Conservation (phyloP, 2,113 vertebrate species). For the Entomyzon cyanotis region DNA sequence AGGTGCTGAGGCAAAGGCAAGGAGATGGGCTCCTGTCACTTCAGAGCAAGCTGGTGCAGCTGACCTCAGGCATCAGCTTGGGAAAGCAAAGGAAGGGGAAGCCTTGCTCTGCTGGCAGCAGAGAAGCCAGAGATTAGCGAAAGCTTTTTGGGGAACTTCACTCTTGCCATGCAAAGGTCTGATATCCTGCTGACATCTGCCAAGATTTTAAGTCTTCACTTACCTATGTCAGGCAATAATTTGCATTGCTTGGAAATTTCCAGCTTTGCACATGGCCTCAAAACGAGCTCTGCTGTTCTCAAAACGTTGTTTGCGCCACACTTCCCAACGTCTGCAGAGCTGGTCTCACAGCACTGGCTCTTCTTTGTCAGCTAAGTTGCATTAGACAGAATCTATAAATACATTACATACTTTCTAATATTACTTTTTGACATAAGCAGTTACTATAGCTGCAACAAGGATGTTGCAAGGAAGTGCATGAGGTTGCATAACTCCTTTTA, state of each 20-base stretch:
- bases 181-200: background rate
- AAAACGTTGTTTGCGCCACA: background rate
- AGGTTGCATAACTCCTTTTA: background rate
- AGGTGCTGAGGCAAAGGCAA: background rate
- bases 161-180: background rate
- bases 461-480: background rate
- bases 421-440: conserved; percentile 27
- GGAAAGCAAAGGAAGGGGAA: background rate
- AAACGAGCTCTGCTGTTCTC: background rate
- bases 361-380: conserved; percentile 17
- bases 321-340: background rate
- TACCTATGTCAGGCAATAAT: background rate
- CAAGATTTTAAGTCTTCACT: background rate
- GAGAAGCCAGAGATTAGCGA: background rate
- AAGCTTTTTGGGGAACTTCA: background rate
- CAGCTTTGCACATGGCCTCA: background rate
- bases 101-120: background rate
- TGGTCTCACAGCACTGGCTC: background rate
- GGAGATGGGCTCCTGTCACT: fast-evolving
- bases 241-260: background rate
- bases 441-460: background rate
- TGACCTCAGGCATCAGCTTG: background rate
- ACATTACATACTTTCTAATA: conserved; percentile 45
- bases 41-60: background rate
- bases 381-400: conserved; percentile 50